Evolutionary conservation across 1,140 invertebrate genomes (phyloP), one percentile per base, ranked within the genome.

Genomic region (Saccostrea echinata): DNA sequence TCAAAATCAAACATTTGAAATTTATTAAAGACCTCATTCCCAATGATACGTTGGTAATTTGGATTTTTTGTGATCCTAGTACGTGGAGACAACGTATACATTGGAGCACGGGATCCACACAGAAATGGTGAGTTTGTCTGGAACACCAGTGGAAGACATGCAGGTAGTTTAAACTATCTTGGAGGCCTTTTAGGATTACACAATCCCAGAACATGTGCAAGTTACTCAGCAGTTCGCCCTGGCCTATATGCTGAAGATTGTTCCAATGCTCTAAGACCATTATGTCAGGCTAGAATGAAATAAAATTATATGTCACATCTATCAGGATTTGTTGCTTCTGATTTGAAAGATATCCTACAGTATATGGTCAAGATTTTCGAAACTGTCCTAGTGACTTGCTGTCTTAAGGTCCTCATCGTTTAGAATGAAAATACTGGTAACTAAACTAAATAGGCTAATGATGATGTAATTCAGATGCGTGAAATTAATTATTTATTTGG

Each of bases 81-180:
- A n/a, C n/a, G n/a, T 68, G 64, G 27, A 12, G 64, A 33, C 68
- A 13, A 71, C 30, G 68, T 71, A 8, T 71, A 71, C 68, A 71
- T 71, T 71, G 68, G 68, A 71, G 68, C 68, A 9, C 24, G 30
- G 9, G 68, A 71, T 71, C 12, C 68, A 11, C 68, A 27, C 13
- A 71, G 68, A 30, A 1, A 71, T 71, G 68, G 68, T 9, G 68
- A 71, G 3, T 71, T 71, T 33, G 30, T 33, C 24, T 71, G 68
- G 68, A 71, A 30, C 27, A 71, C 68, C 30, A 71, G 68, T 8
- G 68, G 68, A 13, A 71, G 24, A 71, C 24, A 71, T 71, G 68
- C 24, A 3, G 68, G 1, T 11, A 27, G n/a, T 30, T 30, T 12
- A 11, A 30, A 16, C 8, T 71, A 33, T 13, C 3, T 33, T 9